phyloP scores from a whole-genome alignment of 2,888 invertebrate genomes.

The Lycaena phlaeas region DNA sequence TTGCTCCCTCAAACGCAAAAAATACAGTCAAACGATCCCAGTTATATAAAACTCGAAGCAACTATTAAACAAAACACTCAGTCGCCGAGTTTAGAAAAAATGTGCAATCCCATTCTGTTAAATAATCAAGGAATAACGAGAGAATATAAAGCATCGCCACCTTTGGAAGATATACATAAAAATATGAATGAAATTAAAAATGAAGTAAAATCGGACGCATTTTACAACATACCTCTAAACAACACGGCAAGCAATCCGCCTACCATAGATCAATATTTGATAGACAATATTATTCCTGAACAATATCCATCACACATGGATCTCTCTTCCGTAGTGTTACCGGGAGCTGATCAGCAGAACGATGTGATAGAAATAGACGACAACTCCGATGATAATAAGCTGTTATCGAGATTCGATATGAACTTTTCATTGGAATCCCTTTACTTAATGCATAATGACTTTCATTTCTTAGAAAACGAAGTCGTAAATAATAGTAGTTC shows the following conservation, averaged over 20 bases:
- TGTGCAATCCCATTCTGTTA: conserved; percentile 56
- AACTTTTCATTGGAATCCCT: conserved; percentile 56
- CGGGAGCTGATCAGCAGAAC: conserved; percentile 47
- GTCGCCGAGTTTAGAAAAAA: conserved; percentile 55
- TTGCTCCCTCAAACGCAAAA: conserved; percentile 52
- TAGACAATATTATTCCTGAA: conserved; percentile 58
- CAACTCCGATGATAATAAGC: conserved; percentile 60
- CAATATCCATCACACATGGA: conserved; percentile 53
- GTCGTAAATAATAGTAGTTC: conserved; percentile 35
- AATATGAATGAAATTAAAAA: conserved; percentile 62
- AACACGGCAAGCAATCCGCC: conserved; percentile 36
- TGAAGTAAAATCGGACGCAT: conserved; percentile 58
- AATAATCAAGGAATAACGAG: conserved; percentile 40
- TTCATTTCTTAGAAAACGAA: conserved; percentile 58
- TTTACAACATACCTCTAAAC: conserved; percentile 46
- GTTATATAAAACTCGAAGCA: conserved; percentile 62
- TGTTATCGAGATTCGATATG: conserved; percentile 55
- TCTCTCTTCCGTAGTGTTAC: conserved; percentile 41
- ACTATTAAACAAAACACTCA: conserved; percentile 64
- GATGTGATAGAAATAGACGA: conserved; percentile 66
- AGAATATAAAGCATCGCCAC: conserved; percentile 63
- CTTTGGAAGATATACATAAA: conserved; percentile 58
- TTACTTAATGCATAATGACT: conserved; percentile 61
- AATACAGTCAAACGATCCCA: conserved; percentile 51
- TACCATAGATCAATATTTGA: conserved; percentile 54